These are phyloP conservation scores for Cynodonichthys magdalenae DNA, from an alignment of 2,797 vertebrate species.

Conservation along the genomic window DNA sequence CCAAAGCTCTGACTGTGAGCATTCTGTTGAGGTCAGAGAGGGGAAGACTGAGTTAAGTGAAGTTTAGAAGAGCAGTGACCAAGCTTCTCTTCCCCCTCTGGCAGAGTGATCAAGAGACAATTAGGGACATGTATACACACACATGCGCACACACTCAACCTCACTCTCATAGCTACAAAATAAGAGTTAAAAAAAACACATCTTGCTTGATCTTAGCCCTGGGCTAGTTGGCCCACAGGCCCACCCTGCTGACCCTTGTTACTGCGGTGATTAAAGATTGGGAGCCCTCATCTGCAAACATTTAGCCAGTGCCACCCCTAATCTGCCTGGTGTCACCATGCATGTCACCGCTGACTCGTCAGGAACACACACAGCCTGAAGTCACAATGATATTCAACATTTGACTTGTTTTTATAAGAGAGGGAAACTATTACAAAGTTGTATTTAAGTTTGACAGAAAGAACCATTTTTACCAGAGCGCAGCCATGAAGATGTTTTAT, in stretches of 20 bases:
- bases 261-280: slow-evolving; percentile 82
- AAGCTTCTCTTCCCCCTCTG: slow-evolving; percentile 76
- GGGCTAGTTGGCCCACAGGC: slow-evolving; percentile 68
- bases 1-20: slow-evolving; percentile 53
- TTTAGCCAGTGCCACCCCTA: slow-evolving; percentile 82
- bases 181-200: slow-evolving; percentile 78
- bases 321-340: slow-evolving; percentile 64
- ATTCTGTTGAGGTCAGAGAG: slow-evolving; percentile 80
- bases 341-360: slow-evolving; percentile 24
- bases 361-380: slow-evolving; percentile 32
- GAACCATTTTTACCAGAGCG: not conserved
- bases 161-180: slow-evolving; percentile 27
- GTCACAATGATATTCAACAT: not conserved
- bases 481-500: not conserved
- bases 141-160: slow-evolving; percentile 20
- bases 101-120: slow-evolving; percentile 77
- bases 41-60: slow-evolving; percentile 79
- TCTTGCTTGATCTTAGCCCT: slow-evolving; percentile 63
- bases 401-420: not conserved
- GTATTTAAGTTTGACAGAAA: too few species aligned
- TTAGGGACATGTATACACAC: slow-evolving; percentile 54
- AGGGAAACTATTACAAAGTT: not conserved
- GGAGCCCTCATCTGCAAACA: slow-evolving; percentile 86
- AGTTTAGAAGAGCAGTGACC: slow-evolving; percentile 51
- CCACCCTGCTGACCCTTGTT: slow-evolving; percentile 75